These are phyloP conservation scores for Spialia ferax DNA, from an alignment of 2,888 invertebrate species.

Conservation along the genomic window DNA sequence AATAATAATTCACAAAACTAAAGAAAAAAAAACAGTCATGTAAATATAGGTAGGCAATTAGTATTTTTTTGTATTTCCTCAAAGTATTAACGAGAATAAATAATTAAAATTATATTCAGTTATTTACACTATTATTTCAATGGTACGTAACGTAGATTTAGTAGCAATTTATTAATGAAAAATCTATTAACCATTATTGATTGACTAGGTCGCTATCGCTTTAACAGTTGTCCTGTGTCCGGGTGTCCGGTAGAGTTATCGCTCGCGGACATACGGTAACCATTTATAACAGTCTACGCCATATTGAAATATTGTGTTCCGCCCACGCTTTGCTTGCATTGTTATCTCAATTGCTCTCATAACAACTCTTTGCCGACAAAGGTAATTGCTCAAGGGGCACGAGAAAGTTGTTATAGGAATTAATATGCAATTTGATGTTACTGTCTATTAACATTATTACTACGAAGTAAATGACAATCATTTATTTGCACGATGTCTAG, in stretches of 20 bases:
- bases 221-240: neutral
- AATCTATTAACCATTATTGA: neutral
- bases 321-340: constrained; percentile 15
- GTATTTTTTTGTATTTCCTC: no score
- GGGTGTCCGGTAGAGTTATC: neutral
- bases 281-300: constrained; percentile 2
- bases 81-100: no score
- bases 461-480: neutral
- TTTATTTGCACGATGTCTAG: neutral
- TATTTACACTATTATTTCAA: no score
- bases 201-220: no score
- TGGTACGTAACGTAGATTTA: no score
- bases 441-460: neutral
- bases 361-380: constrained; percentile 3
- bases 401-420: constrained; percentile 6
- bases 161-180: neutral
- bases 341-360: constrained; percentile 20
- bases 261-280: neutral
- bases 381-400: neutral
- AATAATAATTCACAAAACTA: no score
- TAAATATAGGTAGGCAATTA: no score
- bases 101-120: no score
- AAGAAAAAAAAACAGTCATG: no score
- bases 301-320: constrained; percentile 14
- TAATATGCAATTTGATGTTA: neutral